A percentile compares a stretch with the other conserved stretches of the same genome.
These are phyloP conservation scores for Gymnorhina tibicen DNA, from an alignment of 2,113 vertebrate species.

Conservation along the genomic window DNA sequence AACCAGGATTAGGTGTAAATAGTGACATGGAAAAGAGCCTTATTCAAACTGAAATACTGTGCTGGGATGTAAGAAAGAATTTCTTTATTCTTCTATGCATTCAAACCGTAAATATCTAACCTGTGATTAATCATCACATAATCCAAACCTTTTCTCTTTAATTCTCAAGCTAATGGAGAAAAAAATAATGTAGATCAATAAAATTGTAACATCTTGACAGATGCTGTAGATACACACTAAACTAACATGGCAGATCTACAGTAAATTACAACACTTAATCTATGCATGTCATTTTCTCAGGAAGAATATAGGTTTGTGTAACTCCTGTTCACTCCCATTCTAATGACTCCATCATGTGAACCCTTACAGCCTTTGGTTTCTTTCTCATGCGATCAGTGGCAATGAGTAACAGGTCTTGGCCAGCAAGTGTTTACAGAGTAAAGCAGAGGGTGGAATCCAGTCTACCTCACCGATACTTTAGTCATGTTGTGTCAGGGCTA, in stretches of 20 bases:
- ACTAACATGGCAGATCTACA: neutral
- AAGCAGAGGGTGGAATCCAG: neutral
- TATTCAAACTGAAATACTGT: neutral
- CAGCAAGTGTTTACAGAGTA: neutral
- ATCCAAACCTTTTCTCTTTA: neutral
- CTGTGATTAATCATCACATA: conserved; percentile 23
- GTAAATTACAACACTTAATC: neutral
- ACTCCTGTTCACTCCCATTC: neutral
- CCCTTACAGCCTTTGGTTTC: neutral
- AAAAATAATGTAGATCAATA: conserved; percentile 18
- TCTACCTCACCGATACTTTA: neutral
- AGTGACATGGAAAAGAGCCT: neutral
- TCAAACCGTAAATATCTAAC: conserved; percentile 7
- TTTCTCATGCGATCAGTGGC: neutral
- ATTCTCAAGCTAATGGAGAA: conserved; percentile 12
- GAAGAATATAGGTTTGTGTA: neutral
- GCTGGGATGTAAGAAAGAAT: neutral
- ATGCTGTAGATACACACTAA: neutral
- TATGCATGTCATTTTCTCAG: neutral
- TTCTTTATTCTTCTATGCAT: neutral
- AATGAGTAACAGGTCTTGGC: neutral
- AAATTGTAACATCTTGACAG: neutral
- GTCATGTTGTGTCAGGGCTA: neutral
- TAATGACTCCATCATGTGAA: neutral
- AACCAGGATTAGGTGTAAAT: neutral